Evolutionary conservation across 2,113 vertebrate species (phyloP).

Genomic region (Forbesichthys agassizii): DNA sequence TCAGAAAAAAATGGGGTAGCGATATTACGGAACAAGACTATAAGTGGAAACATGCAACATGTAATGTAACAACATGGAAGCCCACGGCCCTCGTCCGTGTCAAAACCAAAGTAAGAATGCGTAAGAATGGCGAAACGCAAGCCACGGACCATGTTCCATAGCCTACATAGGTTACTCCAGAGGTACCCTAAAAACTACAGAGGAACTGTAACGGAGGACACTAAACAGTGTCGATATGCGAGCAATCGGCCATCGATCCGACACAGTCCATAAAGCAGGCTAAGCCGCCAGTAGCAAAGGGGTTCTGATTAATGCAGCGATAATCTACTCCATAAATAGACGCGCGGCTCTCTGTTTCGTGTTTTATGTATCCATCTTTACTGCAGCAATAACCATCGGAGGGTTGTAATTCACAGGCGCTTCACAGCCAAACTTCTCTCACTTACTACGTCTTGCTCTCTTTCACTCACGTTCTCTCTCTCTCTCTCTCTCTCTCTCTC

Average conservation of each 20-base stretch:
- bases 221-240: constrained; percentile 39
- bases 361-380: constrained; percentile 80
- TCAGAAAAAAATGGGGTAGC: constrained; percentile 43
- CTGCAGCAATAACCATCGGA: constrained; percentile 73
- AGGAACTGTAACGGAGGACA: no score
- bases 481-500: neutral
- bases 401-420: constrained; percentile 69
- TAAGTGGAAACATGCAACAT: constrained; percentile 26
- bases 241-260: constrained; percentile 49
- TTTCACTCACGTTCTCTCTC: constrained; percentile 18
- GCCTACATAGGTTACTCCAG: constrained; percentile 29
- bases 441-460: constrained; percentile 46
- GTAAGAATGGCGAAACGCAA: no score
- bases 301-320: constrained; percentile 75
- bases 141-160: no score
- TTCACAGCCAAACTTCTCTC: constrained; percentile 66
- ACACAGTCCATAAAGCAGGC: constrained; percentile 63
- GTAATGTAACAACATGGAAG: no score
- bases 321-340: constrained; percentile 80
- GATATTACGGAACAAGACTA: constrained; percentile 56
- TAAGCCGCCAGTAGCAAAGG: constrained; percentile 58
- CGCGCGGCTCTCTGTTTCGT: constrained; percentile 72
- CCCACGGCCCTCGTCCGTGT: no score
- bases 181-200: constrained; percentile 21
- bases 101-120: no score